Conservation (phyloP, 2,113 vertebrate genomes). For the Tachysurus fulvidraco region DNA sequence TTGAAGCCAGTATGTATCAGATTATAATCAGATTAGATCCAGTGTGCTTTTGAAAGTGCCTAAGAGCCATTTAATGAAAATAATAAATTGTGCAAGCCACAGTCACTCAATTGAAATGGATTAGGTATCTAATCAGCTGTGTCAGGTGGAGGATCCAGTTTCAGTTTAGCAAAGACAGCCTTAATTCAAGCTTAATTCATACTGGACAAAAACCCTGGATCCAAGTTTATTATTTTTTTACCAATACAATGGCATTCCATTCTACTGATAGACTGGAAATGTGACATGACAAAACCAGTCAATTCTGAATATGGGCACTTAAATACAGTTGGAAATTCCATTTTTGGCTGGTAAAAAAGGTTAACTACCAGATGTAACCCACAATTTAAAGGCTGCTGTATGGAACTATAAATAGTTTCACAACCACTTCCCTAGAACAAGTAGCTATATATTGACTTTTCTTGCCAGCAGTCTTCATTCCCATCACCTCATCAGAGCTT, state of each 20-base stretch:
- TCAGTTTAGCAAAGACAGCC: background rate
- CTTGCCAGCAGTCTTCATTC: background rate
- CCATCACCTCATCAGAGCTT: slow-evolving; percentile 7
- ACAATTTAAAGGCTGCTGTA: background rate
- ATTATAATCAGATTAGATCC: background rate
- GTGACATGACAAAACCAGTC: too few relatives aligned
- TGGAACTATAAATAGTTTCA: background rate
- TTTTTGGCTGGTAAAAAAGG: too few relatives aligned
- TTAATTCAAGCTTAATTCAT: background rate
- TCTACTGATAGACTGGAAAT: too few relatives aligned
- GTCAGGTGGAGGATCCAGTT: background rate
- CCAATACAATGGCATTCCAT: too few relatives aligned
- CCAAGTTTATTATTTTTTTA: background rate
- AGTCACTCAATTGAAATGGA: background rate
- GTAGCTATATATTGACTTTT: background rate
- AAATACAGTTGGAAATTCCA: too few relatives aligned
- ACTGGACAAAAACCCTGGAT: background rate
- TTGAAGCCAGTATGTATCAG: background rate
- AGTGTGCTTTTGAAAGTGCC: background rate
- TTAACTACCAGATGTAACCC: background rate
- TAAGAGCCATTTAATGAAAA: background rate
- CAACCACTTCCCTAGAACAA: background rate
- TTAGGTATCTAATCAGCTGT: background rate
- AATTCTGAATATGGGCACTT: too few relatives aligned
- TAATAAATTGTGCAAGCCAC: background rate